A percentile compares a stretch with the other conserved stretches of the same genome.
Evolutionary conservation across 2,888 invertebrate species (phyloP).

Genomic region (Amblyjoppa fuscipennis): DNA sequence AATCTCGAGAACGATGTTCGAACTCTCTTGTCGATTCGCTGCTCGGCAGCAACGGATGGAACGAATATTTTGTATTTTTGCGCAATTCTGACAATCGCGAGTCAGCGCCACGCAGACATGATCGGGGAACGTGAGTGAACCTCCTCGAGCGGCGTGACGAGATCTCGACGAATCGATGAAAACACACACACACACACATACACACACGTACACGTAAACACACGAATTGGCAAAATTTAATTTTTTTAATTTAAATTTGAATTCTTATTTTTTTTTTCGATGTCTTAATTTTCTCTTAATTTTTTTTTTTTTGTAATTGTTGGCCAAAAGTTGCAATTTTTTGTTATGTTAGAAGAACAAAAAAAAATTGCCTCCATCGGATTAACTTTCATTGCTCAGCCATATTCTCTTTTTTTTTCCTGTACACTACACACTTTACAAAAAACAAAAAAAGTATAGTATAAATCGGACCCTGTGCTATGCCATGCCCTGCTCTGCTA

Average conservation of each 20-base stretch:
- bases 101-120: neutral
- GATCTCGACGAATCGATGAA: constrained; percentile 45
- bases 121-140: constrained; percentile 27
- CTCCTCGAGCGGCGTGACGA: constrained; percentile 59
- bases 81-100: constrained; percentile 5
- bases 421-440: constrained; percentile 17
- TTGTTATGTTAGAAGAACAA: neutral
- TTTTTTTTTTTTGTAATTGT: neutral
- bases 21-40: constrained; percentile 50
- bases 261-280: neutral
- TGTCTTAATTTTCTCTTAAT: neutral
- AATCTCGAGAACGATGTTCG: constrained; percentile 49
- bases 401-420: constrained; percentile 19
- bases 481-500: constrained; percentile 83
- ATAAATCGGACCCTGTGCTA: constrained; percentile 80
- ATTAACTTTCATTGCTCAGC: neutral
- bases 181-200: constrained; percentile 19
- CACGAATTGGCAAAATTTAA: neutral
- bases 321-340: constrained; percentile 11
- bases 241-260: neutral
- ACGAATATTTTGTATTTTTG: constrained; percentile 22
- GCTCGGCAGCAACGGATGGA: constrained; percentile 18
- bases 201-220: constrained; percentile 18
- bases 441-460: constrained; percentile 57
- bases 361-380: constrained; percentile 1